Evolutionary conservation across 64 coral and sea anemone species (phyloP).

Genomic region (Catalaphyllia jardinei): DNA sequence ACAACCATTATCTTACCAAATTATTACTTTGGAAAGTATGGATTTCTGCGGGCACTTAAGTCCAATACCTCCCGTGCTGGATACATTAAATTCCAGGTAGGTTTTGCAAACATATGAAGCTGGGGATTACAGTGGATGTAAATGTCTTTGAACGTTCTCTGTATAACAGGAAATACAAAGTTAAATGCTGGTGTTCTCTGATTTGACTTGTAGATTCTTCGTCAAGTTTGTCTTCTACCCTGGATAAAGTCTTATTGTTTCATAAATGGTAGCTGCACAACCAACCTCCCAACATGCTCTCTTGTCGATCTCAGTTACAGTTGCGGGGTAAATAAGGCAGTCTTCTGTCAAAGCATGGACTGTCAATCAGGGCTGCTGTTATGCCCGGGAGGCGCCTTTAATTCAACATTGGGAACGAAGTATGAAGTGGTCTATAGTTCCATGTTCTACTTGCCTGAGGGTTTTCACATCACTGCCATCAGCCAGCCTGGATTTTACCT

Average conservation of each 20-base stretch:
- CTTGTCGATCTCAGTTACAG: background rate
- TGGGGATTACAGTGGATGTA: background rate
- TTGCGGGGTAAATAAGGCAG: background rate
- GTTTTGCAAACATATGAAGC: background rate
- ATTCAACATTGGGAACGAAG: background rate
- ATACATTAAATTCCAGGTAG: conserved; percentile 64
- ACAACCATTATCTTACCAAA: conserved; percentile 34
- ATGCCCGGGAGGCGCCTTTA: background rate
- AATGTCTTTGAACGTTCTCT: no score
- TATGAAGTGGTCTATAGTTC: background rate
- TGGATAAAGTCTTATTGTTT: conserved; percentile 41
- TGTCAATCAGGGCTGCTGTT: background rate
- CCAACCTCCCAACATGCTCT: conserved; percentile 31
- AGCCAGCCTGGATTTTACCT: background rate
- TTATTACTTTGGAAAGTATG: conserved; percentile 42
- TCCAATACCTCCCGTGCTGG: conserved; percentile 31
- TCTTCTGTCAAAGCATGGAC: conserved; percentile 10
- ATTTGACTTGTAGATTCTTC: conserved; percentile 44
- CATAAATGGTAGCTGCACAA: conserved; percentile 33
- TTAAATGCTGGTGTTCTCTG: background rate
- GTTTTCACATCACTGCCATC: background rate
- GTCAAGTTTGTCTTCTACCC: conserved; percentile 53
- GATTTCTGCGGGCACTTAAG: conserved; percentile 35
- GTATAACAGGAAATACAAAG: no score
- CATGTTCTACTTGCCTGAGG: background rate